A percentile compares a stretch with the other conserved stretches of the same genome.
Conservation (phyloP, 2,888 invertebrate genomes). For the Noctua janthina region DNA sequence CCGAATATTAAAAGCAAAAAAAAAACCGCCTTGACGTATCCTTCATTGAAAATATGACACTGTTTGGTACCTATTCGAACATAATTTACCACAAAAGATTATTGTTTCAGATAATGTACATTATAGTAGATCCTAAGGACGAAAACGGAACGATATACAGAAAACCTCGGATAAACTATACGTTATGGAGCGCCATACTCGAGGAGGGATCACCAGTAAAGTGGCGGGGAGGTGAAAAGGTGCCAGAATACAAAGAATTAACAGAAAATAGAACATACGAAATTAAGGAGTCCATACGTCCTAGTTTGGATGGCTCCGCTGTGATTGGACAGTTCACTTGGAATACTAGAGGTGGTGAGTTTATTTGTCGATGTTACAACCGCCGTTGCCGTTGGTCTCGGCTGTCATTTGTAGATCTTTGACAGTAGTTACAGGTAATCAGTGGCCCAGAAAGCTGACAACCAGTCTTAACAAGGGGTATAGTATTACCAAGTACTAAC, state of each 20-base stretch:
- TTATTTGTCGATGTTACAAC: neutral
- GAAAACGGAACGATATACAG: conserved; percentile 45
- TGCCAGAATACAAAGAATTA: conserved; percentile 39
- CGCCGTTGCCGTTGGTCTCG: too few relatives aligned
- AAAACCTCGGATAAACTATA: conserved; percentile 52
- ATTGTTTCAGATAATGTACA: conserved; percentile 63
- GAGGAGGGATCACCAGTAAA: conserved; percentile 40
- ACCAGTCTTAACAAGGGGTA: too few relatives aligned
- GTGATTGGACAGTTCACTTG: conserved; percentile 60
- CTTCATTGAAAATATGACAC: neutral
- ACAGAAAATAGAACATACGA: conserved; percentile 54
- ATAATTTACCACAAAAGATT: neutral
- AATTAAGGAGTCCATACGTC: conserved; percentile 46
- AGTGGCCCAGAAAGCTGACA: too few relatives aligned
- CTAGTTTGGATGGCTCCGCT: neutral
- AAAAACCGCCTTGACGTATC: neutral
- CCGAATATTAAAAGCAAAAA: neutral
- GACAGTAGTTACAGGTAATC: too few relatives aligned
- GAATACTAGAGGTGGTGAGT: conserved; percentile 76
- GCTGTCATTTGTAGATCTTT: too few relatives aligned
- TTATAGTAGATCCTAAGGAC: conserved; percentile 46
- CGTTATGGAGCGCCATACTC: conserved; percentile 64
- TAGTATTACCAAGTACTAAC: too few relatives aligned
- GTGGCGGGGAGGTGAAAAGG: conserved; percentile 46
- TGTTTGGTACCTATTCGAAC: neutral